A percentile compares a stretch with the other conserved stretches of the same genome.
Evolutionary conservation across 1,140 invertebrate genomes (phyloP).

Genomic region (Trichonephila clavipes): DNA sequence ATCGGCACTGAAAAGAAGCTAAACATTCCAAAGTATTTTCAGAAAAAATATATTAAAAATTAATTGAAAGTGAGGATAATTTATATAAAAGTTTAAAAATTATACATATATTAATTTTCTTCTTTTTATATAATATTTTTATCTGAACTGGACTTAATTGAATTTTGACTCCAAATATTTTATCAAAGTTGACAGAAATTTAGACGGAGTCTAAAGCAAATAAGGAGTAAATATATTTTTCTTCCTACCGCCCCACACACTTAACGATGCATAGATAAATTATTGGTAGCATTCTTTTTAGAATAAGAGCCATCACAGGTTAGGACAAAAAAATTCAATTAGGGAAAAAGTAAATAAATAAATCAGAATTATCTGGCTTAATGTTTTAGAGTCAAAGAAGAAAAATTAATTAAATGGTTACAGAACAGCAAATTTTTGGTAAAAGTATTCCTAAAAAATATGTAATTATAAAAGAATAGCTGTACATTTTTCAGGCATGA

Average conservation of each 20-base stretch:
- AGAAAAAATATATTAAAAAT: too few relatives aligned
- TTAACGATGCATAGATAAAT: background rate
- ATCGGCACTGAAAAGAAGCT: too few relatives aligned
- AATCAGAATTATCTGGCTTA: background rate
- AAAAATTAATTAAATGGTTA: background rate
- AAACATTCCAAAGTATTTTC: too few relatives aligned
- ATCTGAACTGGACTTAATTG: background rate
- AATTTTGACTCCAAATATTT: background rate
- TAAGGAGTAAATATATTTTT: background rate
- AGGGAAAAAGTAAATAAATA: background rate
- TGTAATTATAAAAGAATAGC: background rate
- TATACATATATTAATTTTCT: too few relatives aligned
- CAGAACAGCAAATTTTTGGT: background rate
- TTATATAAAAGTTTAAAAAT: too few relatives aligned
- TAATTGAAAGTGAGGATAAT: too few relatives aligned
- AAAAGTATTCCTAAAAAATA: background rate
- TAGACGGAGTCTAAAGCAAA: background rate
- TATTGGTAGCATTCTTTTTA: background rate
- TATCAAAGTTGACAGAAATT: background rate
- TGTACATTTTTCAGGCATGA: background rate
- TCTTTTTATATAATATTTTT: too few relatives aligned
- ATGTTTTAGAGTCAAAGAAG: background rate
- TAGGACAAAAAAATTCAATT: background rate
- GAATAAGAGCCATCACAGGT: background rate
- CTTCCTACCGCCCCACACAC: background rate